Evolutionary conservation across 2,888 invertebrate genomes (phyloP).

Genomic region (Zaprionus bogoriensis): DNA sequence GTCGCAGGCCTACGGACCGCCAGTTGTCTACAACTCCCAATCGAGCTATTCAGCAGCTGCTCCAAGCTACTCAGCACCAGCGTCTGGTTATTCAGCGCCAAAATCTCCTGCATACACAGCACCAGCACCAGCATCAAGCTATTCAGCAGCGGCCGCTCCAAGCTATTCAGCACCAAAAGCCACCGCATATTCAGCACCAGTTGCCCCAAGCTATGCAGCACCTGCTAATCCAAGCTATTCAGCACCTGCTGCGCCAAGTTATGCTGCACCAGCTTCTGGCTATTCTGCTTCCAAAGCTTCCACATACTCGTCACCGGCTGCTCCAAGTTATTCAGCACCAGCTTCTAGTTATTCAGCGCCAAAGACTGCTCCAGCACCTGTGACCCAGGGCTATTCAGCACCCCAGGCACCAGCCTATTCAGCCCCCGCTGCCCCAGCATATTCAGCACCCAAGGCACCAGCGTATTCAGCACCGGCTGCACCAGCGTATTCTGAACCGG

Average conservation of each 20-base stretch:
- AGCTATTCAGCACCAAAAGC: conserved; percentile 18
- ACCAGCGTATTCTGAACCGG: conserved; percentile 9
- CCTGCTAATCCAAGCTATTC: conserved; percentile 10
- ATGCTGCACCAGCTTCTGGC: conserved; percentile 20
- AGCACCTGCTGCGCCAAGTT: conserved; percentile 6
- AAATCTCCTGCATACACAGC: conserved; percentile 4
- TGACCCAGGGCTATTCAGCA: conserved; percentile 17
- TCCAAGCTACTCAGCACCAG: conserved; percentile 5
- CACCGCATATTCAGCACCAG: conserved; percentile 6
- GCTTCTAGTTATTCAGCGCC: conserved; percentile 23
- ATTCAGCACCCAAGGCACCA: conserved; percentile 27
- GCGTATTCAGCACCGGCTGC: conserved; percentile 15
- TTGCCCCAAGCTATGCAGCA: conserved; percentile 6
- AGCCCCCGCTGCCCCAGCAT: conserved; percentile 13
- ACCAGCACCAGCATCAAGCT: conserved; percentile 1
- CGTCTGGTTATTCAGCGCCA: conserved; percentile 5
- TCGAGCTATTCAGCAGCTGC: conserved; percentile 32
- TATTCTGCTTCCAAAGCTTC: conserved; percentile 26
- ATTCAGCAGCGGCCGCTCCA: conserved; percentile 7
- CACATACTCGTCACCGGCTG: conserved; percentile 19
- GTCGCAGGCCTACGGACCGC: conserved; percentile 53
- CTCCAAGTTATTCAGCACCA: conserved; percentile 27
- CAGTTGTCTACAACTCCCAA: conserved; percentile 46
- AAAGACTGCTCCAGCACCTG: conserved; percentile 7
- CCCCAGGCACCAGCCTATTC: conserved; percentile 17